Evolutionary conservation across 1,140 invertebrate species (phyloP), one percentile per base, ranked within the genome.

Genomic region (Capitella teleta): DNA sequence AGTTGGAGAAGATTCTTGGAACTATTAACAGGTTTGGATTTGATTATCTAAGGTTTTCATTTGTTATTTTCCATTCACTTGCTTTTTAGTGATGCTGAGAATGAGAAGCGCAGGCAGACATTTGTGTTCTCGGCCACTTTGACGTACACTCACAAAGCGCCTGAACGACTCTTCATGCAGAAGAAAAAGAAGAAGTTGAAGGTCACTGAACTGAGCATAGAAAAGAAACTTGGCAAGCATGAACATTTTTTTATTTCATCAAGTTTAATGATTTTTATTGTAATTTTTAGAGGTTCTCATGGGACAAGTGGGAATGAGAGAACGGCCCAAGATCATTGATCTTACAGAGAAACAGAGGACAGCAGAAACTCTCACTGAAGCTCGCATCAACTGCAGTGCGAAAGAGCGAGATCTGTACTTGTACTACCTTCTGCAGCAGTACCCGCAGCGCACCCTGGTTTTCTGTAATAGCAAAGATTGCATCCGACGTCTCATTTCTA

Each of bases 121-220:
- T 94, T 98, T 72, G 84, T 98, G 0, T 98, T 98, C 74, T 98
- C 95, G 0, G 96, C 96, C 16, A 99, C 96, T 0, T 75, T 99
- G 5, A 92, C 93, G 1, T 72, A 96, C 55, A 62, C 90, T 0
- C 89, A 93, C 60, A 82, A 85, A 52, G 74, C 84, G 37, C 89
- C 90, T 0, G 68, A 82, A 26, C 80, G 90, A 68, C 72, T 87
- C 52, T 49, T 61, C 25, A 26, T 30, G 5, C 82, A 80, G 59
- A 82, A 81, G 66, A 77, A 82, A 59, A 60, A 62, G 24, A 19
- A 59, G 5, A 57, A 59, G 19, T 48, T 64, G 19, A 61, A 66
- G 24, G 23, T n/a, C n/a, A n/a, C n/a, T n/a, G n/a, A n/a, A n/a
- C n/a, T n/a, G n/a, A n/a, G n/a, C n/a, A n/a, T 53, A 12, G 56